phyloP scores from a whole-genome alignment of 2,888 invertebrate genomes.

The Thecocarcelia acutangulata region DNA sequence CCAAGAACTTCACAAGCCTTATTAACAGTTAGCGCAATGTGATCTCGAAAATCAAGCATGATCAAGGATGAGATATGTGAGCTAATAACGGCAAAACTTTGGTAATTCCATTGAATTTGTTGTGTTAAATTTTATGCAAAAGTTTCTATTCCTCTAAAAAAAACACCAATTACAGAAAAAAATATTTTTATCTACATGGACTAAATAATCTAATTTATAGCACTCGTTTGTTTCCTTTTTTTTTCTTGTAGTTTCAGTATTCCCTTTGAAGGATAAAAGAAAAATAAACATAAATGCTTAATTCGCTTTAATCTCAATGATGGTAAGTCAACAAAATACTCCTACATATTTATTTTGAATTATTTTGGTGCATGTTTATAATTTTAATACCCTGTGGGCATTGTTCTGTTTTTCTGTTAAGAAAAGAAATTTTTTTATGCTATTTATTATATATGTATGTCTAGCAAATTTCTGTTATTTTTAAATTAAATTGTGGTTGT shows the following conservation, averaged over 20 bases:
- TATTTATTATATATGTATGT: neutral
- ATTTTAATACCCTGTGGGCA: constrained; percentile 40
- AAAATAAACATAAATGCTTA: constrained; percentile 20
- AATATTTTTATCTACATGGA: constrained; percentile 19
- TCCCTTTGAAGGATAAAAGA: constrained; percentile 17
- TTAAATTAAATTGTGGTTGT: neutral
- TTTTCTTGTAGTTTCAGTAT: constrained; percentile 12
- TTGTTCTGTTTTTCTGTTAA: constrained; percentile 32
- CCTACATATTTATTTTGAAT: no score
- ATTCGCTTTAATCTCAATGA: constrained; percentile 51
- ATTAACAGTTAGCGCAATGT: no score
- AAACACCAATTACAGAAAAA: no score
- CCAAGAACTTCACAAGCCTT: no score
- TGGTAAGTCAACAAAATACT: constrained; percentile 39
- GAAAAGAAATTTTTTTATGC: neutral
- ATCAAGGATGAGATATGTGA: no score
- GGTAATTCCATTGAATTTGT: no score
- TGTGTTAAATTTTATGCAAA: no score
- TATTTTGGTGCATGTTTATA: constrained; percentile 26
- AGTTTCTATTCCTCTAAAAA: no score
- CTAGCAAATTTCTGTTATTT: constrained; percentile 5
- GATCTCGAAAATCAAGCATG: no score
- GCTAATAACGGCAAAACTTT: no score
- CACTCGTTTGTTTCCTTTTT: neutral
- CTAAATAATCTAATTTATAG: constrained; percentile 5